Evolutionary conservation across 2,113 vertebrate genomes (phyloP).

Genomic region (Corythaeola cristata): DNA sequence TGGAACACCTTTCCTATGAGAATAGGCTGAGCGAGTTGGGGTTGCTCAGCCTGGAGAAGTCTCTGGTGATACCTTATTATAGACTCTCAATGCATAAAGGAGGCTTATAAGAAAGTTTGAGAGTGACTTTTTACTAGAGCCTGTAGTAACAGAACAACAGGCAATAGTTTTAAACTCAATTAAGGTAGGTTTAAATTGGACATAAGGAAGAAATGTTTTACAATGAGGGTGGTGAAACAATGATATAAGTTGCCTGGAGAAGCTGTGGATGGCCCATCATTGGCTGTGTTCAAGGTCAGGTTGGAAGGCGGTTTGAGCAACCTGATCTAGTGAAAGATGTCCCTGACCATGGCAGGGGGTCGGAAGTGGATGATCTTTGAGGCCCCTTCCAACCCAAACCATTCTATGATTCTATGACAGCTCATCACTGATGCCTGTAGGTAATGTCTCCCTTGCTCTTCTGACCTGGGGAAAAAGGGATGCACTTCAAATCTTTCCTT

Average conservation of each 20-base stretch:
- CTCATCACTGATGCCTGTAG: background rate
- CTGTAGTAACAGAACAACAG: background rate
- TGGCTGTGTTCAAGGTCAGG: too few species aligned
- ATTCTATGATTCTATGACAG: background rate
- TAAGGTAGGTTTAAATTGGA: background rate
- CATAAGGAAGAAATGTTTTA: background rate
- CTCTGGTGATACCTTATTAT: too few species aligned
- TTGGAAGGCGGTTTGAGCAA: background rate
- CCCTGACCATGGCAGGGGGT: too few species aligned
- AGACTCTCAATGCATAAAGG: too few species aligned
- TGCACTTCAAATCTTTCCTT: background rate
- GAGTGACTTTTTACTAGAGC: background rate
- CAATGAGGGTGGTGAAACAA: too few species aligned
- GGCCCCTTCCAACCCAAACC: too few species aligned
- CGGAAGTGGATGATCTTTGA: background rate
- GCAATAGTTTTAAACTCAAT: background rate
- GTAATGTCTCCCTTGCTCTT: too few species aligned
- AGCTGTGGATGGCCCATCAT: too few species aligned
- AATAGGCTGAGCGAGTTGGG: too few species aligned
- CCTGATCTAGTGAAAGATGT: background rate
- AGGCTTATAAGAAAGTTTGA: background rate
- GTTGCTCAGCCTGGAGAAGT: too few species aligned
- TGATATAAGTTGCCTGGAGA: too few species aligned
- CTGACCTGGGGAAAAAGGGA: background rate
- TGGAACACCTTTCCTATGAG: background rate